phyloP scores from a whole-genome alignment of 2,113 vertebrate species.

The Peucedramus taeniatus region DNA sequence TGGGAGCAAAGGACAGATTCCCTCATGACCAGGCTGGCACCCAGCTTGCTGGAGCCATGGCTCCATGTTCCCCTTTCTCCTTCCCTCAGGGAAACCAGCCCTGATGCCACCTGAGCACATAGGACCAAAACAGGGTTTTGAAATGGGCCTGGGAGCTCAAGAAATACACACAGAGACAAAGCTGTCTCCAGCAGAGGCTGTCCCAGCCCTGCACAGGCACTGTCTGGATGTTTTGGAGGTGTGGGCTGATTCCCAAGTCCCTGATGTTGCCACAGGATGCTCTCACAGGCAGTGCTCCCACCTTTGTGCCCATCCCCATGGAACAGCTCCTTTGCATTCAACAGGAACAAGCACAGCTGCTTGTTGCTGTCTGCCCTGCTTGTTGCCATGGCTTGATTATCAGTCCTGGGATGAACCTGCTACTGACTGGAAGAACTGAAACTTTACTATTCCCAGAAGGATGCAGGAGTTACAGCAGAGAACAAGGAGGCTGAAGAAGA shows the following conservation, averaged over 20 bases:
- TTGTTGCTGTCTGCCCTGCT: background rate
- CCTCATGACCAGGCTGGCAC: background rate
- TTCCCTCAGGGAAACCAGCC: background rate
- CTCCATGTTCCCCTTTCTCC: background rate
- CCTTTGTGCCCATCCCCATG: accelerated
- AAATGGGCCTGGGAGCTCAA: background rate
- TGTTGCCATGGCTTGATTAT: background rate
- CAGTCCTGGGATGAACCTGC: background rate
- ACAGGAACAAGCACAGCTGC: background rate
- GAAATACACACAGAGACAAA: background rate
- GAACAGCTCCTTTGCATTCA: background rate
- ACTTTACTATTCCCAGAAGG: background rate
- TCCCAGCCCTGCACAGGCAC: background rate
- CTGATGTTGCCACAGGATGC: background rate
- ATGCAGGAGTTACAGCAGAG: background rate
- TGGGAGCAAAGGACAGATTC: background rate
- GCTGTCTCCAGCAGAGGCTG: background rate
- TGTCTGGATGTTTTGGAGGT: accelerated
- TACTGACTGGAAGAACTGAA: background rate
- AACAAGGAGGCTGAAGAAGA: background rate
- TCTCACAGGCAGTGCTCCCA: background rate
- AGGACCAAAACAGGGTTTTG: background rate
- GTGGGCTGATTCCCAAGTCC: background rate
- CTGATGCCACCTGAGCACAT: background rate
- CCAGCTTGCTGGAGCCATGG: background rate